phyloP scores from a whole-genome alignment of 1,140 invertebrate species.

The Melanaphis sacchari region DNA sequence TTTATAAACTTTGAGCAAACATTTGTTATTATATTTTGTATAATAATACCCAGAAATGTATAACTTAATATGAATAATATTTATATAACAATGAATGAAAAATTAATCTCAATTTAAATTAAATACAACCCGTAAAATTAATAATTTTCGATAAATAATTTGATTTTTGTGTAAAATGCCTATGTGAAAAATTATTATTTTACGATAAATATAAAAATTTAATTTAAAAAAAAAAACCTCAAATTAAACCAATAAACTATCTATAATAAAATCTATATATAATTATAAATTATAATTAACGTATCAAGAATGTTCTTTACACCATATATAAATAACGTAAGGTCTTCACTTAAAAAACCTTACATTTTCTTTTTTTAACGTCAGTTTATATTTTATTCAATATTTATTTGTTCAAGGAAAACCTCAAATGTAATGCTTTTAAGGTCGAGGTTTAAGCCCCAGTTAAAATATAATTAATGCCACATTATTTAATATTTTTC shows the following conservation, averaged over 20 bases:
- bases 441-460: constrained; percentile 26
- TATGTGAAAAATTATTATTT: neutral
- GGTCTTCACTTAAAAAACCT: neutral
- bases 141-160: too few species aligned
- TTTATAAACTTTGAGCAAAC: neutral
- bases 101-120: neutral
- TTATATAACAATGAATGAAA: neutral
- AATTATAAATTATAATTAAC: neutral
- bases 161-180: too few species aligned
- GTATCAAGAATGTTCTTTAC: neutral
- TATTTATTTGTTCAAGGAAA: constrained; percentile 39
- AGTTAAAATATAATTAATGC: neutral
- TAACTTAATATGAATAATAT: neutral
- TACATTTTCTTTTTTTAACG: constrained; percentile 19
- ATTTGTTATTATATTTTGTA: neutral
- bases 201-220: neutral
- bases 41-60: neutral
- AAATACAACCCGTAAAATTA: neutral
- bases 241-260: neutral
- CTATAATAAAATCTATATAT: neutral
- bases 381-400: neutral
- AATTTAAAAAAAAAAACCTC: neutral
- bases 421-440: neutral
- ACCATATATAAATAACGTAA: neutral
- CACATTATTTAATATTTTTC: neutral